phyloP scores from a whole-genome alignment of 2,888 invertebrate species.

The Cyaniris semiargus region DNA sequence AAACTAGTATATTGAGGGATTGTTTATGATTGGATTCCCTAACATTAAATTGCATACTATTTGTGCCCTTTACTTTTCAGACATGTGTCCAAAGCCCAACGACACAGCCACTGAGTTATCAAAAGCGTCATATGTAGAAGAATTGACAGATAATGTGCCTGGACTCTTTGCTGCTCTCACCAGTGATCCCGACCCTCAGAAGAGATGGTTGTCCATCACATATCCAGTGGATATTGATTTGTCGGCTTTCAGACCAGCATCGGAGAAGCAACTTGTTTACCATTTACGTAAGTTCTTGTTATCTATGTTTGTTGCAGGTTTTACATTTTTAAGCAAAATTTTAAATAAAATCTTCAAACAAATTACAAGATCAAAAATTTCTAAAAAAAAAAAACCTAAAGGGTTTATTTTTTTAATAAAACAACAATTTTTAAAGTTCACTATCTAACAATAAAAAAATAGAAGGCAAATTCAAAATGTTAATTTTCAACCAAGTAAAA shows the following conservation, averaged over 20 bases:
- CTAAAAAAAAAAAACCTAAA: no score
- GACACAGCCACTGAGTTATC: slow-evolving; percentile 87
- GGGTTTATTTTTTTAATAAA: no score
- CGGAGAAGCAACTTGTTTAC: slow-evolving; percentile 85
- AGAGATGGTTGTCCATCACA: slow-evolving; percentile 92
- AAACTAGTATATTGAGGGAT: no score
- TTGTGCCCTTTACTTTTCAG: slow-evolving; percentile 75
- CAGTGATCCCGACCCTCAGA: slow-evolving; percentile 86
- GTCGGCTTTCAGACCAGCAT: slow-evolving; percentile 82
- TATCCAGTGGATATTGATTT: slow-evolving; percentile 88
- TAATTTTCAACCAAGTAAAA: neutral
- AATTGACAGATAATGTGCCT: slow-evolving; percentile 89
- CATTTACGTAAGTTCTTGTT: slow-evolving; percentile 83
- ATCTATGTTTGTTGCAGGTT: neutral
- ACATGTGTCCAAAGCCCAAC: slow-evolving; percentile 93
- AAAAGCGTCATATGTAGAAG: slow-evolving; percentile 91
- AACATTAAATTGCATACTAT: neutral
- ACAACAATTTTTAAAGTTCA: no score
- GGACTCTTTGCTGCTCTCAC: slow-evolving; percentile 91
- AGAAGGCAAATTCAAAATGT: no score
- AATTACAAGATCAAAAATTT: neutral
- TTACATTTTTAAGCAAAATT: no score
- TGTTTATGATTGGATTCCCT: no score
- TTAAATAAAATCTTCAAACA: neutral
- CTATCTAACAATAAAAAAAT: no score